Base-by-base conservation (phyloP, 2,888 invertebrate genomes). In the Coleophora flavipennella region DNA sequence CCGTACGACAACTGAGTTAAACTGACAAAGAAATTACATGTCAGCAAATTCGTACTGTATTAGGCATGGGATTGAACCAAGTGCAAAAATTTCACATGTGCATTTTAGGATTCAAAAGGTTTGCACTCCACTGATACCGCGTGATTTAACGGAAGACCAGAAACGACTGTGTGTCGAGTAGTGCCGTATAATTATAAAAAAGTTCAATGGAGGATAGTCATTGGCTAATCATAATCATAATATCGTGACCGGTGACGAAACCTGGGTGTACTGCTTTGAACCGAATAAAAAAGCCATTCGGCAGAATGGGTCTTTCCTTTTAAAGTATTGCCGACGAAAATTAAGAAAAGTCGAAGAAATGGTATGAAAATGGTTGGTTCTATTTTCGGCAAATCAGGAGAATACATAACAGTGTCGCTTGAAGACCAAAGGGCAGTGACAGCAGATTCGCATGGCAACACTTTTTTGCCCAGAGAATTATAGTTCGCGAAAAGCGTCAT, bases 371-470 rank as follows among this genome's bases (percentile, higher is more conserved):
- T 37, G 36, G 29, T 41, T 37, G 37, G 31, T 32, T 27, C 40
- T 33, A 38, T 41, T 38, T 41, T 38, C 31, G 35, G 31, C 25
- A 34, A 38, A 35, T 38, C 38, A 35, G 38, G 38, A 38, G 35
- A 41, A 38, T 38, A 35, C 13, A 34, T 35, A 20, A 38, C 31
- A 31, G 35, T 41, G 6, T 35, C 31, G 13, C 35, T 38, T 41
- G 31, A 38, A 35, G 13, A 38, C 11, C 25, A 38, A 38, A 38
- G 38, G n/a, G 32, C 38, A 32, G 38, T 32, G 14, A 32, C 11
- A 3, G 31, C 32, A 26, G 20, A 32, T 25, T 31, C 20, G 31
- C 29, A 14, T 4, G 31, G 29, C 31, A 38, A 32, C 25, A 38
- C 38, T 31, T 38, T 12, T 32, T 38, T 38, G 38, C 38, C 38